Base-by-base conservation (phyloP, 2,888 invertebrate species). In the Acanthosepion esculentum region DNA sequence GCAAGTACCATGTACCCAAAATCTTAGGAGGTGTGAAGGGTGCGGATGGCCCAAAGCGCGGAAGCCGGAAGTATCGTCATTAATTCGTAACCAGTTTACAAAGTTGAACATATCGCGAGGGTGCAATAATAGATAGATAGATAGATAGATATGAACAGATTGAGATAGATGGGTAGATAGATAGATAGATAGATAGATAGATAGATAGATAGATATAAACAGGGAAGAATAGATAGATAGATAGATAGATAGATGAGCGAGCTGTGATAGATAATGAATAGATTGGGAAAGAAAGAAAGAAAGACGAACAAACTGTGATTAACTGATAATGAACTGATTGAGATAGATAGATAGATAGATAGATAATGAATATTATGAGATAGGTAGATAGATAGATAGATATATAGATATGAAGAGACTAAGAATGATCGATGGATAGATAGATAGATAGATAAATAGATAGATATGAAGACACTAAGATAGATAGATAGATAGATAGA, bases 41-140 rank as follows among this genome's bases (percentile, higher is more conserved):
- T 78, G 78, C 78, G 15, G n/a, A 78, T 78, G 78, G 78, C 78
- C 78, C n/a, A 15, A 18, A 18, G 78, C 78, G 33, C 78, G 78
- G 78, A 78, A 78, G 78, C 33, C 78, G 78, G 78, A 78, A 78
- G 78, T 78, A 78, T 78, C 78, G 78, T 78, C 78, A 78, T 78
- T 78, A 78, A 78, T 33, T 78, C n/a, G 1, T 33, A n/a, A 78
- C 78, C n/a, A 78, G 78, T 78, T 78, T 78, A 33, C 78, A n/a
- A 78, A 78, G 78, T n/a, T 78, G n/a, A 78, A 78, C 78, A 33
- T 78, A 78, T 15, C n/a, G 33, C 15, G n/a, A 33, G n/a, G 12
- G 78, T 78, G 78, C 78, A 33, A 78, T 1, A 2, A 78, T 78
- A 78, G n/a, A 33, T 78, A 78, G 10, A 78, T 78, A 15, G 8